Evolutionary conservation across 2,888 invertebrate species (phyloP).

Genomic region (Eilema griseolum): DNA sequence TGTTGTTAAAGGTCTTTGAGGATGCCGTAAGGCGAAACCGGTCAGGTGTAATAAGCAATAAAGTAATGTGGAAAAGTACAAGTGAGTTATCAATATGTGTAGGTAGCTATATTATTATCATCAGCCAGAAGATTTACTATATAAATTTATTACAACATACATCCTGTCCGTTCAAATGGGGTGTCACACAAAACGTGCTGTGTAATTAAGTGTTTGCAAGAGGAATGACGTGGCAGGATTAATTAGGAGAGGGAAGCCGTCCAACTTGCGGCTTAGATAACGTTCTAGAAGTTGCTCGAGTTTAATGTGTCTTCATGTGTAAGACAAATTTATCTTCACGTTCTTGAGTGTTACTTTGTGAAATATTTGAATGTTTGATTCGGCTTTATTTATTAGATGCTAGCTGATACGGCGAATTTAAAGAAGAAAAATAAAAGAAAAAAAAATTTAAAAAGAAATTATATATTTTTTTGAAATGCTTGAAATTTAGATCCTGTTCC

Average conservation of each 20-base stretch:
- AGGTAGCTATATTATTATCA: not conserved
- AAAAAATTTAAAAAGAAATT: too few species aligned
- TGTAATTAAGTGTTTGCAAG: slow-evolving; percentile 50
- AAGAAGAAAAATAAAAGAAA: too few species aligned
- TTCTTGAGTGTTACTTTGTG: not conserved
- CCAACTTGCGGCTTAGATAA: slow-evolving; percentile 6
- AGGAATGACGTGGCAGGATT: slow-evolving; percentile 64
- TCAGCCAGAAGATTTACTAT: not conserved
- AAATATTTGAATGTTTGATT: not conserved
- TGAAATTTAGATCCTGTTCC: too few species aligned
- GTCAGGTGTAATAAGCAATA: too few species aligned
- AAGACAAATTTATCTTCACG: not conserved
- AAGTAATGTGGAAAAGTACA: too few species aligned
- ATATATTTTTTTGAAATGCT: too few species aligned
- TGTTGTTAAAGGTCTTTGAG: too few species aligned
- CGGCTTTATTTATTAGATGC: too few species aligned
- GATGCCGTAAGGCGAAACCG: too few species aligned
- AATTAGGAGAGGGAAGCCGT: slow-evolving; percentile 51
- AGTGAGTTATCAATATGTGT: too few species aligned
- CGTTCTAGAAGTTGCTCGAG: slow-evolving; percentile 7
- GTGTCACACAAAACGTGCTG: slow-evolving; percentile 38
- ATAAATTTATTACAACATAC: slow-evolving; percentile 13
- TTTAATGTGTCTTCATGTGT: slow-evolving; percentile 4
- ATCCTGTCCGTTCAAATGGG: slow-evolving; percentile 18
- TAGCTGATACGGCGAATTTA: too few species aligned